phyloP scores from a whole-genome alignment of 2,113 vertebrate species.

The Tragelaphus scriptus region DNA sequence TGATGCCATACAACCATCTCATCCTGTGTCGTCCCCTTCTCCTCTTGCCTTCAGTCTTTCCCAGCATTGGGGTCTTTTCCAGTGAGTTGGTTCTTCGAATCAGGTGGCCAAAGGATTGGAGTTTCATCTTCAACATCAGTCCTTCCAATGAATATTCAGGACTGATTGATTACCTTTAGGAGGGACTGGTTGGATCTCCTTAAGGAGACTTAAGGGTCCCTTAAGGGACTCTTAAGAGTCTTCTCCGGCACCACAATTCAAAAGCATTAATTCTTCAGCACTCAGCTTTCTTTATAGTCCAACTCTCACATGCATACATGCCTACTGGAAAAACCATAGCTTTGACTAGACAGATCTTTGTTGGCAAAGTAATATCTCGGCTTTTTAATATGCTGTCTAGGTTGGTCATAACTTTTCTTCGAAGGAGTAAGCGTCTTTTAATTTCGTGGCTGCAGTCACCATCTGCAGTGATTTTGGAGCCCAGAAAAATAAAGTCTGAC shows the following conservation, averaged over 20 bases:
- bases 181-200: not conserved
- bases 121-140: not conserved
- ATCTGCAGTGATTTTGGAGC: not conserved
- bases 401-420: not conserved
- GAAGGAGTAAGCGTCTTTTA: not conserved
- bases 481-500: not conserved
- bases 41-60: not conserved
- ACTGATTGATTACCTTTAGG: not conserved
- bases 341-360: not conserved
- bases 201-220: too few species aligned
- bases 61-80: not conserved
- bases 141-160: not conserved
- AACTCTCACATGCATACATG: not conserved
- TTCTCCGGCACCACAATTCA: not conserved
- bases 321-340: not conserved
- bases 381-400: not conserved
- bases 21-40: not conserved
- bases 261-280: not conserved
- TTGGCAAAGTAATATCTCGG: not conserved
- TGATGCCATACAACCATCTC: not conserved
- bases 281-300: not conserved
- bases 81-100: accelerated
- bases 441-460: not conserved
- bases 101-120: not conserved
- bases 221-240: not conserved